Conservation (phyloP, 2,888 invertebrate species). For the Aleiodes leptofemur region DNA sequence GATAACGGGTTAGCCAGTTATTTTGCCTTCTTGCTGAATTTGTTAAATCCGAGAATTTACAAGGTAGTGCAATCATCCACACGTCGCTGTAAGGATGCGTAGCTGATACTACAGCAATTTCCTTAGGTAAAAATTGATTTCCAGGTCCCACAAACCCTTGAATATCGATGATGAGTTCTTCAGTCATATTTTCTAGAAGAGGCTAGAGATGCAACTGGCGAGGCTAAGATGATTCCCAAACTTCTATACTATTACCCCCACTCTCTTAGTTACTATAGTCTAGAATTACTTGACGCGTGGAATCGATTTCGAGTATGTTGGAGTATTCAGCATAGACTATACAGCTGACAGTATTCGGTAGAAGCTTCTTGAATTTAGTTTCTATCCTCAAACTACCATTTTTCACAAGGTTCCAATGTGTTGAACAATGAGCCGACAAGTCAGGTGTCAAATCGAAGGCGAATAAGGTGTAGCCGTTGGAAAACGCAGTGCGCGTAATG, state of each 20-base stretch:
- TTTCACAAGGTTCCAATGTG: constrained; percentile 49
- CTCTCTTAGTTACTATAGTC: too few relatives aligned
- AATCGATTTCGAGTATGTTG: too few relatives aligned
- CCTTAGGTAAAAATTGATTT: constrained; percentile 3
- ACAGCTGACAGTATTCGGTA: too few relatives aligned
- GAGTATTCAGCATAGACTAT: too few relatives aligned
- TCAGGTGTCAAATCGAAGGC: constrained; percentile 60
- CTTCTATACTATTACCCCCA: background rate
- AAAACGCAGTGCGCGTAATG: constrained; percentile 40
- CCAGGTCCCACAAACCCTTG: too few relatives aligned
- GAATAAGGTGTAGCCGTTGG: constrained; percentile 52
- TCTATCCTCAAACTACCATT: too few relatives aligned
- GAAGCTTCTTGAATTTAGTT: too few relatives aligned
- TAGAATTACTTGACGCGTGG: too few relatives aligned
- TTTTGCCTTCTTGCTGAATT: background rate
- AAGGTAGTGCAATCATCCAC: constrained; percentile 34
- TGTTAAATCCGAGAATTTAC: constrained; percentile 15
- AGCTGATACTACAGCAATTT: constrained; percentile 22
- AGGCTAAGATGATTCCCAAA: constrained; percentile 49
- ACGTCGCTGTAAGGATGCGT: constrained; percentile 7
- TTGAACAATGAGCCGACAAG: constrained; percentile 51
- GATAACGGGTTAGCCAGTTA: background rate
- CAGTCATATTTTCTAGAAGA: too few relatives aligned
- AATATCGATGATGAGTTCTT: too few relatives aligned
- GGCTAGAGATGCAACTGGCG: too few relatives aligned